Percentiles rank a stretch among this genome's conserved stretches.
Conservation (phyloP, 1,140 invertebrate species). For the Akabosia matsudoensis region DNA sequence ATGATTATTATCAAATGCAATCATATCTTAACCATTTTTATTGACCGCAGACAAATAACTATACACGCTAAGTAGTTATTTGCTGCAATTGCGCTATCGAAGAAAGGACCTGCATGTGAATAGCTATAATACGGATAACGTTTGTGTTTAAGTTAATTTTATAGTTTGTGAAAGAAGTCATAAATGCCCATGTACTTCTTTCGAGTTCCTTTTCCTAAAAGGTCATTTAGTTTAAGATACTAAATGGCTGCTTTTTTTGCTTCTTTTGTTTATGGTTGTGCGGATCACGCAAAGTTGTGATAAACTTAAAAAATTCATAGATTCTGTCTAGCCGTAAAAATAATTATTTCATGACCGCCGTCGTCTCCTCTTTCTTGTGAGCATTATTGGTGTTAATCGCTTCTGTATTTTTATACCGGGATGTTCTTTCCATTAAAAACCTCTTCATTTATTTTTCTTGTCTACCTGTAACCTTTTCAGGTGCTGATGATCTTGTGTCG, state of each 20-base stretch:
- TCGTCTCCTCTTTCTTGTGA: neutral
- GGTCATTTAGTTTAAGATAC: neutral
- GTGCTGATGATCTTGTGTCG: neutral
- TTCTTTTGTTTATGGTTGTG: neutral
- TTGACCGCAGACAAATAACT: too few relatives aligned
- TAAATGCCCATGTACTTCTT: neutral
- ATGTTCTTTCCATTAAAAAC: neutral
- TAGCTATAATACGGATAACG: too few relatives aligned
- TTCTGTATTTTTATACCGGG: neutral
- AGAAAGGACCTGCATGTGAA: too few relatives aligned
- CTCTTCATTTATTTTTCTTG: neutral
- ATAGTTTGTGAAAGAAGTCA: neutral
- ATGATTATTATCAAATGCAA: too few relatives aligned
- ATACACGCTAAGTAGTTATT: too few relatives aligned
- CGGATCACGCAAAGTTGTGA: neutral
- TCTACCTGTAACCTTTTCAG: neutral
- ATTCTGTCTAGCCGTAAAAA: neutral
- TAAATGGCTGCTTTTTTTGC: neutral
- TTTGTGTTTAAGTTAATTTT: too few relatives aligned
- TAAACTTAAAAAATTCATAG: neutral
- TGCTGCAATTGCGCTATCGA: too few relatives aligned
- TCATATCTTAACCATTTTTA: too few relatives aligned
- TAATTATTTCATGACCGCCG: neutral
- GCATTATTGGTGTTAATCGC: neutral
- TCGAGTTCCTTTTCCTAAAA: too few relatives aligned